Percentiles rank a stretch among this genome's conserved stretches.
Evolutionary conservation across 1,140 invertebrate genomes (phyloP).

Genomic region (Patella vulgata): DNA sequence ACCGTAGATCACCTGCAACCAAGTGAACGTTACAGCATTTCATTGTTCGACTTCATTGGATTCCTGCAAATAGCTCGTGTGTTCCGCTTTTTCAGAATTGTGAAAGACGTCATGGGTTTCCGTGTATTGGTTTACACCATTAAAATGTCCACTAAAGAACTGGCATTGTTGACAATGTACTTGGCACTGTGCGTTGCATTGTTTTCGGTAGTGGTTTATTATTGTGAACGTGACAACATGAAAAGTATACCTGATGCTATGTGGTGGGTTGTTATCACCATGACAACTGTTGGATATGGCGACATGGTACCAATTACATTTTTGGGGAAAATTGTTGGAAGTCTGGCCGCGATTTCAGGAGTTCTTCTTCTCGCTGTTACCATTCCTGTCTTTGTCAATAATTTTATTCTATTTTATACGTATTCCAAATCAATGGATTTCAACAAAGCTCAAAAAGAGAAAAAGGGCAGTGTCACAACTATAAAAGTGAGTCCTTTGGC

Average conservation of each 20-base stretch:
- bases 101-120: slow-evolving; percentile 72
- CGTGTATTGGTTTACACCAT: slow-evolving; percentile 91
- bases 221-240: slow-evolving; percentile 68
- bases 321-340: slow-evolving; percentile 50
- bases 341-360: slow-evolving; percentile 30
- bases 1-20: slow-evolving; percentile 27
- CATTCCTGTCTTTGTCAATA: slow-evolving; percentile 38
- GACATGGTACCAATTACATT: slow-evolving; percentile 75
- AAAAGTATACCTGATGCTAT: slow-evolving; percentile 89
- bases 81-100: slow-evolving; percentile 95
- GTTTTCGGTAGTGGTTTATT: slow-evolving; percentile 47
- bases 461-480: too few species aligned
- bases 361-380: slow-evolving; percentile 31
- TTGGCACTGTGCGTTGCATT: slow-evolving; percentile 40
- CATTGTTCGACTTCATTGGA: slow-evolving; percentile 35
- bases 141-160: slow-evolving; percentile 41
- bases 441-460: not conserved
- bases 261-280: slow-evolving; percentile 89
- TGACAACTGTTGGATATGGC: slow-evolving; percentile 98
- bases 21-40: slow-evolving; percentile 23
- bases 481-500: too few species aligned
- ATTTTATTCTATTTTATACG: slow-evolving; percentile 33
- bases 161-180: slow-evolving; percentile 43
- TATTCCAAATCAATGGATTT: slow-evolving; percentile 14
- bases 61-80: slow-evolving; percentile 99